Base-by-base conservation (phyloP, 1,140 invertebrate species). In the Drosophila punjabiensis region DNA sequence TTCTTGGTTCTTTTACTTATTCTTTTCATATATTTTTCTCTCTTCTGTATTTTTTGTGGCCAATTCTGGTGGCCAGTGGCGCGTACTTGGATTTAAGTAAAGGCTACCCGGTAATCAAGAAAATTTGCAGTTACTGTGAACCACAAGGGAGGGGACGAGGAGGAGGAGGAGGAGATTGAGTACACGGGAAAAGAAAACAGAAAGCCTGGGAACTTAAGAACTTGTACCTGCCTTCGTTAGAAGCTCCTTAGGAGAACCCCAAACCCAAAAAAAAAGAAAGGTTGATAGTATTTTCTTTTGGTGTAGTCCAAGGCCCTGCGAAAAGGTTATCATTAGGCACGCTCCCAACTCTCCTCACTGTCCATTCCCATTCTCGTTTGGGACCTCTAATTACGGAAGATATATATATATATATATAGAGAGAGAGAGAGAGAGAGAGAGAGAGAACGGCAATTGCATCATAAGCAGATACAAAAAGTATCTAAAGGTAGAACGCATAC, bases 251-350 rank as follows among this genome's bases (percentile, higher is more conserved):
- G 48, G 14, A 9, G 48, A 16, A n/a, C n/a, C n/a, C n/a, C n/a
- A n/a, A n/a, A n/a, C n/a, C n/a, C n/a, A n/a, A n/a, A n/a, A n/a
- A n/a, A 3, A 7, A 32, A 0, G 28, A 53, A 53, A 53, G 50
- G 24, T 16, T 6, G 20, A 37, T 37, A 24, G 14, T 4, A 39
- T n/a, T 58, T 58, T 58, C 55, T 39, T n/a, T 24, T 6, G 14
- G 55, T 58, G 55, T 39, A 58, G 0, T 24, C 14, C 13, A 35
- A 37, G 53, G 53, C 35, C 55, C 55, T n/a, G 48, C 35, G 55
- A 76, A 90, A 89, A 90, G 85, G 86, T 89, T 89, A 89, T 89
- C 86, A 89, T 89, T 89, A 89, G 86, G 78, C 86, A 79, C 78
- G 86, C 80, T 90, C 78, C 81, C 69, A 70, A 52, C 52, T 78